Evolutionary conservation across 2,888 invertebrate genomes (phyloP).

Genomic region (Cheilosia pagana): DNA sequence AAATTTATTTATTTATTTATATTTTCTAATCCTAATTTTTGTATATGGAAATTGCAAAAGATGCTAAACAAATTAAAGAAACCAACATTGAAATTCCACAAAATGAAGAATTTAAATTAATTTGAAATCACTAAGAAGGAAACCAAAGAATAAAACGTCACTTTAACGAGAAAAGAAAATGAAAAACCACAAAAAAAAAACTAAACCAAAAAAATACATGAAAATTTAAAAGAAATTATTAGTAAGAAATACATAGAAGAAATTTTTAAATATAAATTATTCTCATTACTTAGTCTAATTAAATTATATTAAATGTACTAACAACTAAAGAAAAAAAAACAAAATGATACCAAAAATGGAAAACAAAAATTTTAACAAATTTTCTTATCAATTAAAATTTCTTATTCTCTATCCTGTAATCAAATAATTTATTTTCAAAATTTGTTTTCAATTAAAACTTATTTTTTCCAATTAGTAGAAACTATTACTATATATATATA

Average conservation of each 20-base stretch:
- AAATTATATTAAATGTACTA: slow-evolving; percentile 69
- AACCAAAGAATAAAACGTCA: slow-evolving; percentile 31
- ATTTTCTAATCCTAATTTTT: slow-evolving; percentile 48
- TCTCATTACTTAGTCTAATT: slow-evolving; percentile 73
- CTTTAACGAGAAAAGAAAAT: slow-evolving; percentile 48
- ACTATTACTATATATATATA: slow-evolving; percentile 40
- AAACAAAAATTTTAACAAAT: slow-evolving; percentile 38
- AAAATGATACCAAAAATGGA: slow-evolving; percentile 20
- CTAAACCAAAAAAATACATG: slow-evolving; percentile 14
- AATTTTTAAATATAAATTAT: slow-evolving; percentile 71
- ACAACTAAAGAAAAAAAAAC: slow-evolving; percentile 34
- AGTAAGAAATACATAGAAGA: slow-evolving; percentile 69
- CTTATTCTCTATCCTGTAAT: slow-evolving; percentile 64
- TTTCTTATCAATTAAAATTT: slow-evolving; percentile 58
- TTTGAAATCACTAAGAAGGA: slow-evolving; percentile 48
- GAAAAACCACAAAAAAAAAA: slow-evolving; percentile 17
- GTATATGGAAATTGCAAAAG: slow-evolving; percentile 23
- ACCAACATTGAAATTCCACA: slow-evolving; percentile 9
- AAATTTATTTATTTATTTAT: slow-evolving; percentile 51
- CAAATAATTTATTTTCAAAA: slow-evolving; percentile 23
- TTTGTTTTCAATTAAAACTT: slow-evolving; percentile 19
- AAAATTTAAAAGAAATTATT: slow-evolving; percentile 48
- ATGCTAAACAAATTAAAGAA: slow-evolving; percentile 34
- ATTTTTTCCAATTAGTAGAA: slow-evolving; percentile 51
- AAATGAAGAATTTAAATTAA: slow-evolving; percentile 46